These are phyloP conservation scores for Phanerotoma sp. DNA, from an alignment of 2,888 invertebrate genomes.

Conservation along the genomic window DNA sequence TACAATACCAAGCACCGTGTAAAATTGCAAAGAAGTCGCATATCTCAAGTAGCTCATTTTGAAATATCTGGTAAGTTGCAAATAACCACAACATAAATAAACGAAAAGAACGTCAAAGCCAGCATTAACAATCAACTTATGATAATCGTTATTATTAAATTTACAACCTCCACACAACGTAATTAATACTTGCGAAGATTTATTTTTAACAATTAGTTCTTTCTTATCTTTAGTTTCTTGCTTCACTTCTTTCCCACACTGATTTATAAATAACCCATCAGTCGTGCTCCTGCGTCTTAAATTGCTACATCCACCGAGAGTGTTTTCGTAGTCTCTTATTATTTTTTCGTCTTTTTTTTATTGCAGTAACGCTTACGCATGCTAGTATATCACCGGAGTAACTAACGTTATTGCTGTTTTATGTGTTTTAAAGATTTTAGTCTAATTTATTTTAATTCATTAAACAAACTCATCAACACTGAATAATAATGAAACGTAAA, in stretches of 20 bases:
- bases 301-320: conserved; percentile 4
- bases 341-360: not conserved
- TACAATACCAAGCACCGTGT: conserved; percentile 49
- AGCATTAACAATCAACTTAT: too few relatives aligned
- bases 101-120: too few relatives aligned
- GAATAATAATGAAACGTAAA: conserved; percentile 7
- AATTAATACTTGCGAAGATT: conserved; percentile 9
- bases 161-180: too few relatives aligned
- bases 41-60: conserved; percentile 41
- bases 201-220: conserved; percentile 22
- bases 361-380: not conserved
- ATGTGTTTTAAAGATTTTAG: not conserved
- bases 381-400: not conserved
- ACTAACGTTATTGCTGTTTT: not conserved
- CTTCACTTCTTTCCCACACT: conserved; percentile 38
- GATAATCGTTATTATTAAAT: too few relatives aligned
- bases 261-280: conserved; percentile 48
- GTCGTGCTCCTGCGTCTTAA: conserved; percentile 25
- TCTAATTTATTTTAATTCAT: not conserved
- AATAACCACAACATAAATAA: too few relatives aligned
- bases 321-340: conserved; percentile 1
- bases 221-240: conserved; percentile 32
- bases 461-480: not conserved
- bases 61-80: conserved; percentile 50
- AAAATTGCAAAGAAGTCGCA: conserved; percentile 46